phyloP scores from a whole-genome alignment of 2,113 vertebrate genomes.

The Piaya cayana region DNA sequence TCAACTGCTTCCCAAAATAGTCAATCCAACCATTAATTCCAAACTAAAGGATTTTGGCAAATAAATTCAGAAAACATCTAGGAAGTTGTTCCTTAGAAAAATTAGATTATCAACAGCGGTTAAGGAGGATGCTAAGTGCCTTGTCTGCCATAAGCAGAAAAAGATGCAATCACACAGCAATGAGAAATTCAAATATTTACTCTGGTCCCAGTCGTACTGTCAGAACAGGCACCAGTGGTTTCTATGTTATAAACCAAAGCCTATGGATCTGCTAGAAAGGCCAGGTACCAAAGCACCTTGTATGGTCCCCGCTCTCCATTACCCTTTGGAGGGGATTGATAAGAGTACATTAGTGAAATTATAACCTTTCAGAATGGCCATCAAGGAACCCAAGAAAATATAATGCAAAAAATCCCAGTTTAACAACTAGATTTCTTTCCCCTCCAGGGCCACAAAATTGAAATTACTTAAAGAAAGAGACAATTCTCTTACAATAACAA shows the following conservation, averaged over 20 bases:
- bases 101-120: accelerated
- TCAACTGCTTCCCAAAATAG: neutral
- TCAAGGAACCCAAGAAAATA: neutral
- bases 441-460: too few relatives aligned
- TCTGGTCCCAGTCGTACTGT: neutral
- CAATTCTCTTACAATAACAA: neutral
- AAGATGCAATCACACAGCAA: neutral
- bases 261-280: neutral
- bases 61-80: neutral
- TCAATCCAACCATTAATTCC: neutral
- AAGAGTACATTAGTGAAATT: neutral
- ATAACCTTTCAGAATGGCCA: neutral
- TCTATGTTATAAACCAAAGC: neutral
- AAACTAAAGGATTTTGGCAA: neutral
- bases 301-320: neutral
- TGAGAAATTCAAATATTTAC: neutral
- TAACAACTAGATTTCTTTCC: too few relatives aligned
- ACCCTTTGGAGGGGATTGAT: neutral
- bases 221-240: neutral
- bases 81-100: neutral
- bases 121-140: neutral
- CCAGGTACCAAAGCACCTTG: neutral
- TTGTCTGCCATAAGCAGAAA: neutral
- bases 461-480: neutral
- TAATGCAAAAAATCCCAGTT: neutral